Base-by-base conservation (phyloP, 2,113 vertebrate species). In the Tachycineta bicolor region DNA sequence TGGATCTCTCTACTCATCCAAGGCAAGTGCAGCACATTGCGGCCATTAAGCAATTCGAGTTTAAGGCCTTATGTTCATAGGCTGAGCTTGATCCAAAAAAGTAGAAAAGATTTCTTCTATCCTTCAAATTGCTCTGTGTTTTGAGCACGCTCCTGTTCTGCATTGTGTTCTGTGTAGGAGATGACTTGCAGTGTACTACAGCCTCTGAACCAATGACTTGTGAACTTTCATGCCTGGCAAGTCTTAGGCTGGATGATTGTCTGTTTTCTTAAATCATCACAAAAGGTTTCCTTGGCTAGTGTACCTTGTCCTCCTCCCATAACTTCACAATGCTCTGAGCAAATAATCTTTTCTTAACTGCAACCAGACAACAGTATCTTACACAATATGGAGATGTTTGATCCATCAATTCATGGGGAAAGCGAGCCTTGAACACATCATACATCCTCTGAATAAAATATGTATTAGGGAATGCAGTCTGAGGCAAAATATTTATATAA, bases 401-500 rank as follows among this genome's bases (percentile, higher is more conserved):
- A 81, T 77, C 86, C 74, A 58, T 83, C 77, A 62, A 4, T 79
- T 87, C 53, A 18, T 81, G 56, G 52, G 52, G 73, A 82, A 83
- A 70, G 53, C 9, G 39, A 92, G 69, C 39, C 70, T 80, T 78
- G 85, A 89, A 78, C 49, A 34, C 25, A 37, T 85, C 8, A 3
- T 74, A 34, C 23, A 37, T 90, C 81, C 93, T 95, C 79, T 94
- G 78, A 73, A 82, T 91, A 96, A 97, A 96, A 95, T 95, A 94
- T 43, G 76, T 96, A 89, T 85, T 92, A 26, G 9, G 44, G 92
- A 93, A 91, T 80, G 69, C 59, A 85, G 65, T 95, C 84, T 96
- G 92, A 95, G 95, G 90, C 74, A 98, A 97, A 95, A 92, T 90
- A 77, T 94, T 94, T 49, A 85, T 88, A 28, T 74, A 90, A 87